phyloP scores from a whole-genome alignment of 2,888 invertebrate species.

The Syritta pipiens region DNA sequence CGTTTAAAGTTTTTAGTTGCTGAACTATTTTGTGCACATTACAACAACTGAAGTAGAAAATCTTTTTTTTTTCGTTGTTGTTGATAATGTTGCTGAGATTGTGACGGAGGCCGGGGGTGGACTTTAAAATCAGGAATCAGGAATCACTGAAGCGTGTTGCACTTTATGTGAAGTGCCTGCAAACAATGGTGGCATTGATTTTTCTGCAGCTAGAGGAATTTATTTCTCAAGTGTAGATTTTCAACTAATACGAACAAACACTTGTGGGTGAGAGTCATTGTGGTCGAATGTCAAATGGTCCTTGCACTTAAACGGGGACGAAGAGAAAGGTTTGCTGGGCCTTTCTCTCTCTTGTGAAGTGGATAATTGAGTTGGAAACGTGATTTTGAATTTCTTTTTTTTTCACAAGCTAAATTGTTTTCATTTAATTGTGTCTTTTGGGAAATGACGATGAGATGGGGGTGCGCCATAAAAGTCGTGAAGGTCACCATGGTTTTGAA shows the following conservation, averaged over 20 bases:
- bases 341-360: constrained; percentile 66
- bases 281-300: too few species aligned
- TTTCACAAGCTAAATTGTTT: constrained; percentile 37
- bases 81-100: constrained; percentile 16
- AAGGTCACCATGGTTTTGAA: too few species aligned
- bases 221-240: too few species aligned
- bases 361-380: constrained; percentile 70
- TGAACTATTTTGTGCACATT: constrained; percentile 62
- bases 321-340: constrained; percentile 35
- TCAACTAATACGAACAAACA: too few species aligned
- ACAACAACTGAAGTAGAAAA: constrained; percentile 12
- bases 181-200: constrained; percentile 66
- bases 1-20: constrained; percentile 51
- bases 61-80: too few species aligned
- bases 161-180: constrained; percentile 63
- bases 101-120: too few species aligned
- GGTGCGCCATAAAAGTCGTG: too few species aligned
- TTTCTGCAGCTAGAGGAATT: constrained; percentile 25
- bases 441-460: too few species aligned
- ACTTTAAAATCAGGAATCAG: too few species aligned
- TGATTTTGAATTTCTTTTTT: constrained; percentile 60
- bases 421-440: constrained; percentile 40
- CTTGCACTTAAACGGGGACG: constrained; percentile 53
- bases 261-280: too few species aligned
- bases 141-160: constrained; percentile 64